Base-by-base conservation (phyloP, 2,888 invertebrate species). In the Agriopis aurantiaria region DNA sequence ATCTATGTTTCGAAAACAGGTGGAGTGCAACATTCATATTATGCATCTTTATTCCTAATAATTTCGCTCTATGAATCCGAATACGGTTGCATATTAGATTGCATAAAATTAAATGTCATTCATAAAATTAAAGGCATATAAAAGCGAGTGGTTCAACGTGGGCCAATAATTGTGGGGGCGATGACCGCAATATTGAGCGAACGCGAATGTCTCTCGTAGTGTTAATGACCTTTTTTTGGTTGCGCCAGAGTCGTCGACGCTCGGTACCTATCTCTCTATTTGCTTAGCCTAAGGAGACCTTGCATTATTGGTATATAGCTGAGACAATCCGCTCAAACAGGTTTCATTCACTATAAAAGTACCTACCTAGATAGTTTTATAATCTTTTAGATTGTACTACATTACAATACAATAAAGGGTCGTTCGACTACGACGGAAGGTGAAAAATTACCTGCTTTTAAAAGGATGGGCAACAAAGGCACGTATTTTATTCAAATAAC, bases 141-240 rank as follows among this genome's bases (percentile, higher is more conserved):
- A 75, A 74, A 75, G 66, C 74, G 73, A 74, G 72, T 73, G 73
- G 72, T 72, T 75, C 59, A 73, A 80, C 81, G 75, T 85, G 83
- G 87, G 85, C 85, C 85, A 88, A 82, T 86, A 88, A 82, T 86
- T 85, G 86, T 82, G 88, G 88, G 93, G 91, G 89, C 93, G 89
- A 89, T 89, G 93, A 92, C 93, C 93, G 92, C 88, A 91, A 90
- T 91, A 91, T 91, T 91, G 90, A 93, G 86, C 89, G 88, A 89
- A 90, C 92, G 93, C 93, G 91, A 93, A 93, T 93, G 92, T 94
- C 93, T 92, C 90, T 86, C 89, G 89, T 88, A 89, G 91, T 91
- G 93, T 93, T 93, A 92, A 92, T 92, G 92, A 93, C 93, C 93
- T 92, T 92, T 92, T 91, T 93, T 93, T 90, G 91, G 87, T 88